Evolutionary conservation across 2,113 vertebrate species (phyloP), one percentile per base, ranked within the genome.

Genomic region (Cyphomyrus plagiostoma): DNA sequence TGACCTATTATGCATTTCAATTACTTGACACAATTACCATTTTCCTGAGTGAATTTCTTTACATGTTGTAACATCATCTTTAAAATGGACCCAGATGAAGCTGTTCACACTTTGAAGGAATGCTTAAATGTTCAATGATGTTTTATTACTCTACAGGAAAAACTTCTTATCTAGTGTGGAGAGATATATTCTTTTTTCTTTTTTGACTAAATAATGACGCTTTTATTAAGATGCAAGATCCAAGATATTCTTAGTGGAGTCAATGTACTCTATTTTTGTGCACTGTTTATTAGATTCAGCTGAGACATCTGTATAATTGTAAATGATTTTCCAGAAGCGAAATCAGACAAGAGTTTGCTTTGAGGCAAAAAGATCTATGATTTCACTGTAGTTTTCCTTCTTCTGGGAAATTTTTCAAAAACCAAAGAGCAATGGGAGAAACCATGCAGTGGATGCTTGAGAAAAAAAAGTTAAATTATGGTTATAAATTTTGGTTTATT

Each of bases 171-270:
- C 58, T n/a, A 62, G 0, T 62, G 2, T 62, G 58, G 23, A 62
- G 58, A 35, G 1, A 35, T 35, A 35, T 35, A 35, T 26, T n/a
- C 10, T 8, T 21, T 26, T 66, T 66, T n/a, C 3, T 66, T 66
- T 66, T 62, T 66, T 26, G 9, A 66, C 7, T 21, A 66, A 62
- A 66, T 8, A 66, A 66, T 66, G 23, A 2, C 23, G 2, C 23
- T 26, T 66, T 66, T n/a, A 62, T 62, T 62, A 62, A 90, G 90
- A 90, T 91, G 91, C 87, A 58, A 23, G 56, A 9, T 77, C 89
- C n/a, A 50, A 90, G 80, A 88, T 42, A 58, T 58, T 19, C 52
- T 90, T 19, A 58, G 21, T 58, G 5, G 11, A 15, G 13, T 50
- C 49, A 50, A 50, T 50, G 0, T 50, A 50, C 13, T 50, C 49